phyloP scores from a whole-genome alignment of 2,797 vertebrate genomes.

The Xerus rutilus region DNA sequence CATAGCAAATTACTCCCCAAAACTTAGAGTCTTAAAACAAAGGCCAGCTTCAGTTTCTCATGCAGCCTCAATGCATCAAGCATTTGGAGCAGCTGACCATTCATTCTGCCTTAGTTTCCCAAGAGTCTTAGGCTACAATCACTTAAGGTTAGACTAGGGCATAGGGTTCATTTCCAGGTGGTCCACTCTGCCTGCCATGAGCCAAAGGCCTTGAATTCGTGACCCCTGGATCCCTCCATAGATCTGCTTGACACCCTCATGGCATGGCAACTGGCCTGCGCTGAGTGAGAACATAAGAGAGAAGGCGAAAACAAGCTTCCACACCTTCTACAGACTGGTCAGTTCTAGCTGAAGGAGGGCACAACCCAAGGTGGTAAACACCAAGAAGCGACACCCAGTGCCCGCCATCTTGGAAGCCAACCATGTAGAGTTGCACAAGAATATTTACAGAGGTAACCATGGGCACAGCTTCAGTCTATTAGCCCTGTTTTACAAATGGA shows the following conservation, averaged over 20 bases:
- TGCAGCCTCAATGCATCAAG: background rate
- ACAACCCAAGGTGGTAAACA: background rate
- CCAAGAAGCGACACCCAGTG: background rate
- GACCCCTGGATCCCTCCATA: background rate
- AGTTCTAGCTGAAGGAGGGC: background rate
- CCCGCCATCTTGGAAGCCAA: background rate
- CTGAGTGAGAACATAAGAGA: background rate
- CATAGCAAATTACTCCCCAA: background rate
- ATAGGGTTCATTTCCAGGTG: background rate
- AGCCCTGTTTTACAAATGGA: slow-evolving; percentile 40
- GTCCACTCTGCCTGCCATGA: background rate
- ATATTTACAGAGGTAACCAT: background rate
- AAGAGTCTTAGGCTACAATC: background rate
- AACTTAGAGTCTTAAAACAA: background rate
- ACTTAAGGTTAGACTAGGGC: background rate
- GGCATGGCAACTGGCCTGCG: background rate
- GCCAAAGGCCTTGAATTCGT: background rate
- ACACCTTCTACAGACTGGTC: background rate
- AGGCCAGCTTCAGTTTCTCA: background rate
- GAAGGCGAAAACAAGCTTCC: background rate
- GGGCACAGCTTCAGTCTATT: background rate
- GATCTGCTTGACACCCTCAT: background rate
- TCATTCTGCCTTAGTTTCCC: background rate
- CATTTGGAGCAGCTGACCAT: background rate
- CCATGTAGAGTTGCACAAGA: background rate